Evolutionary conservation across 2,888 invertebrate genomes (phyloP).

Genomic region (Eledona agricola): DNA sequence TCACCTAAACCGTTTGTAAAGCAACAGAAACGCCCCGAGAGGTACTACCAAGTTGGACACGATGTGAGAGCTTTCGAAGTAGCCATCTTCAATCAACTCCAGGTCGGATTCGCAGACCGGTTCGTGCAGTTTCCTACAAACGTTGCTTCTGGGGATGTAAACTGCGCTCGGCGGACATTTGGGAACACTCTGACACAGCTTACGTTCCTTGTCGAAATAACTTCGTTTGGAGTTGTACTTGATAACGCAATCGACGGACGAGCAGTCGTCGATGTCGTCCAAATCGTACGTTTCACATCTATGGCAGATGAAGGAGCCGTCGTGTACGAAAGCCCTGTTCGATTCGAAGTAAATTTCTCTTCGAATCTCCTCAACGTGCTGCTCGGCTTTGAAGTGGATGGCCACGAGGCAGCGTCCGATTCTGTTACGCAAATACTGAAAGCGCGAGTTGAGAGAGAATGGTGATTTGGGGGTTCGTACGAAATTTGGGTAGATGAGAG

Average conservation of each 20-base stretch:
- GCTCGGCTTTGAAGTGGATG: conserved; percentile 42
- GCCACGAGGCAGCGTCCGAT: conserved; percentile 47
- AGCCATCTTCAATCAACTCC: conserved; percentile 47
- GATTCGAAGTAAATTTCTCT: conserved; percentile 33
- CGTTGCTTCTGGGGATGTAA: conserved; percentile 54
- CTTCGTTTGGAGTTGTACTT: conserved; percentile 66
- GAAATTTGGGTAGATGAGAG: conserved; percentile 60
- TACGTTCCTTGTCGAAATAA: conserved; percentile 61
- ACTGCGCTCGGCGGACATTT: conserved; percentile 52
- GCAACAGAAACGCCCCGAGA: too few species aligned
- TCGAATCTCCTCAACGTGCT: conserved; percentile 37
- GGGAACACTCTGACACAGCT: conserved; percentile 59
- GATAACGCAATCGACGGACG: conserved; percentile 65
- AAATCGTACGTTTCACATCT: conserved; percentile 60
- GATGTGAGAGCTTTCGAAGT: conserved; percentile 13
- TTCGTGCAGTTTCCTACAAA: conserved; percentile 58
- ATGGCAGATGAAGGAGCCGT: not conserved
- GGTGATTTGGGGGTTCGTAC: conserved; percentile 43
- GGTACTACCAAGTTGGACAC: conserved; percentile 22
- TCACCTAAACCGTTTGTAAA: conserved; percentile 45
- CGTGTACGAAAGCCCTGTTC: conserved; percentile 2
- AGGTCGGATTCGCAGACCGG: conserved; percentile 54
- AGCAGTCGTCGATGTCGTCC: conserved; percentile 63
- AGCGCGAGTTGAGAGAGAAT: not conserved
- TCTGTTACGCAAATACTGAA: conserved; percentile 48